Conservation (phyloP, 2,797 vertebrate species). For the Eulemur rubriventer region DNA sequence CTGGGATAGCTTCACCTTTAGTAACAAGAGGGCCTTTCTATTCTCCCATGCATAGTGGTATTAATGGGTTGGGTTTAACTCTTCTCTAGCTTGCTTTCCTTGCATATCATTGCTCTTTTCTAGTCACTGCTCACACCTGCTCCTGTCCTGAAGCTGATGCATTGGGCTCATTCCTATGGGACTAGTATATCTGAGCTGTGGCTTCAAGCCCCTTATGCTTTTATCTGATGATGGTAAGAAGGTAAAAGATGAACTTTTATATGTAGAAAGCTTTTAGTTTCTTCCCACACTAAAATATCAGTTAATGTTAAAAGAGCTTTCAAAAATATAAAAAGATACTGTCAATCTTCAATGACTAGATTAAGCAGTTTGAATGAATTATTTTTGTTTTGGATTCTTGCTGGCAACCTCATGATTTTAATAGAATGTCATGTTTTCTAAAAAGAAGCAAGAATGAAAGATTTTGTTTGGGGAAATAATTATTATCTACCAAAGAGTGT, state of each 20-base stretch:
- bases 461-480: conserved; percentile 76
- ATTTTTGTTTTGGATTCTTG: conserved; percentile 85
- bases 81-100: conserved; percentile 50
- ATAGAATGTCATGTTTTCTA: conserved; percentile 79
- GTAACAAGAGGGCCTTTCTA: conserved; percentile 56
- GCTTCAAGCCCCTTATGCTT: conserved; percentile 82
- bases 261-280: conserved; percentile 85
- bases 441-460: conserved; percentile 55
- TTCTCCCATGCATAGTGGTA: conserved; percentile 48
- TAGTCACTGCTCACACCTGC: conserved; percentile 80
- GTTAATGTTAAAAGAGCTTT: conserved; percentile 87
- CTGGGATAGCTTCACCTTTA: conserved; percentile 39
- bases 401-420: conserved; percentile 83
- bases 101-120: conserved; percentile 71
- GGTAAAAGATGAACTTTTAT: conserved; percentile 85
- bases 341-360: conserved; percentile 84
- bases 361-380: conserved; percentile 85
- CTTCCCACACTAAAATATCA: conserved; percentile 85
- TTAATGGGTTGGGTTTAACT: conserved; percentile 72
- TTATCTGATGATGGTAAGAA: conserved; percentile 84
- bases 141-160: conserved; percentile 76
- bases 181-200: conserved; percentile 81
- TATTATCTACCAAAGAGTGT: conserved; percentile 55
- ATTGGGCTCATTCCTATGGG: conserved; percentile 79
- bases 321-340: conserved; percentile 87